A percentile compares a stretch with the other conserved stretches of the same genome.
phyloP scores from a whole-genome alignment of 2,888 invertebrate genomes.

The Bugula neritina region DNA sequence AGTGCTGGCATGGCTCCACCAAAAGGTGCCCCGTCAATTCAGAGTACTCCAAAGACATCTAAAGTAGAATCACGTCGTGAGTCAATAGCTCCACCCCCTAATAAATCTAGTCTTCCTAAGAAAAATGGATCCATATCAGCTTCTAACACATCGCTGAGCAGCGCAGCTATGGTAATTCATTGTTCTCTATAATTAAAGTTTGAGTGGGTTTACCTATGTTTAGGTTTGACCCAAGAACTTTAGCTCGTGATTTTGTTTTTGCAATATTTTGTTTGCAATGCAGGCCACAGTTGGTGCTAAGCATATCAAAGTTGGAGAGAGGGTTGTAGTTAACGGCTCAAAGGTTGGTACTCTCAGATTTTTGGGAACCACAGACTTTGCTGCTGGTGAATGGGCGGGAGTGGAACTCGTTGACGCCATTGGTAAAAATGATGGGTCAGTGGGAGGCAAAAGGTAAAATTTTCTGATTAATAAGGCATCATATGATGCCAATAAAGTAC shows the following conservation, averaged over 20 bases:
- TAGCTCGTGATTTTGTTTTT: too few species aligned
- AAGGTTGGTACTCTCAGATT: slow-evolving; percentile 80
- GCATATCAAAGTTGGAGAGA: slow-evolving; percentile 42
- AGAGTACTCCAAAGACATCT: background rate
- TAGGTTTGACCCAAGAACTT: too few species aligned
- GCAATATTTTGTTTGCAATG: background rate
- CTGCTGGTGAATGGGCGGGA: slow-evolving; percentile 89
- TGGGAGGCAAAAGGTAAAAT: slow-evolving; percentile 76
- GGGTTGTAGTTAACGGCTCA: slow-evolving; percentile 49
- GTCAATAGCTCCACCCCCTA: background rate
- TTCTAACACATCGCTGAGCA: slow-evolving; percentile 18
- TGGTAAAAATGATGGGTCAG: slow-evolving; percentile 93
- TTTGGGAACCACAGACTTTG: slow-evolving; percentile 82
- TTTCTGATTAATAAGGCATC: background rate
- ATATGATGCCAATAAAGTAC: too few species aligned
- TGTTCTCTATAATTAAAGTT: too few species aligned
- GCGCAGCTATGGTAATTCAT: slow-evolving; percentile 10
- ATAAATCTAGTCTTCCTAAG: background rate
- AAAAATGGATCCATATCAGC: slow-evolving; percentile 23
- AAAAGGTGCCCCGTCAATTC: background rate
- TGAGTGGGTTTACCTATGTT: too few species aligned
- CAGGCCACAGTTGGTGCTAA: slow-evolving; percentile 16
- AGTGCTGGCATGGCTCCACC: background rate
- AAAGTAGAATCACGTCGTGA: background rate
- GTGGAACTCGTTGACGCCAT: slow-evolving; percentile 86